These are phyloP conservation scores for Allophyes oxyacanthae DNA, from an alignment of 2,888 invertebrate species.

Conservation along the genomic window DNA sequence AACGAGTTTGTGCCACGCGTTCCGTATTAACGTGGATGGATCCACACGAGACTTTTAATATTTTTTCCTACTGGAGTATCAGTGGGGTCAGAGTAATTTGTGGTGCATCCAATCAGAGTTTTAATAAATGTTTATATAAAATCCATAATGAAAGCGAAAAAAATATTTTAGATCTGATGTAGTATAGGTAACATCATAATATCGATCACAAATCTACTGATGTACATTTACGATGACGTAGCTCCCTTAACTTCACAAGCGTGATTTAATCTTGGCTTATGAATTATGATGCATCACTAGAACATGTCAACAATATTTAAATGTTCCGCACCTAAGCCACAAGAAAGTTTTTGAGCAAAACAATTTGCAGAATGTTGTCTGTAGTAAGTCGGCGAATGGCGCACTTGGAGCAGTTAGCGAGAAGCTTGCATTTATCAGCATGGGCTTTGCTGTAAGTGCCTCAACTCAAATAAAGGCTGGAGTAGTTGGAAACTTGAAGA, in stretches of 20 bases:
- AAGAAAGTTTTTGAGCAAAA: conserved; percentile 37
- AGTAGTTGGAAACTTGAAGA: conserved; percentile 37
- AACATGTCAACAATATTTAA: conserved; percentile 27
- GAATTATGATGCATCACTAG: conserved; percentile 14
- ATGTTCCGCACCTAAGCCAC: conserved; percentile 7
- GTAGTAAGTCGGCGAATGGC: conserved; percentile 21
- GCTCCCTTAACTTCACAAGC: not conserved
- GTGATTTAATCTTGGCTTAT: conserved; percentile 30
- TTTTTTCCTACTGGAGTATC: not conserved
- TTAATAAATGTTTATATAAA: no score
- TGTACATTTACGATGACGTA: not conserved
- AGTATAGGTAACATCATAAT: conserved; percentile 3
- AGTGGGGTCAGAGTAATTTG: not conserved
- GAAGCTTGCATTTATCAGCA: conserved; percentile 49
- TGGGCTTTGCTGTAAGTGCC: conserved; percentile 46
- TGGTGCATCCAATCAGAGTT: no score
- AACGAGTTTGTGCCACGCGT: conserved; percentile 42
- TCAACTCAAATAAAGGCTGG: conserved; percentile 50
- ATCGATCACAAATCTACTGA: not conserved
- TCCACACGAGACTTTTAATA: conserved; percentile 38
- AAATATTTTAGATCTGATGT: no score
- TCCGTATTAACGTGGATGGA: conserved; percentile 21
- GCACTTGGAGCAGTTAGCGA: conserved; percentile 44
- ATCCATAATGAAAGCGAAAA: no score
- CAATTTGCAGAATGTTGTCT: conserved; percentile 32